These are phyloP conservation scores for Drosophila demipolita DNA, from an alignment of 2,888 invertebrate species.

Conservation along the genomic window DNA sequence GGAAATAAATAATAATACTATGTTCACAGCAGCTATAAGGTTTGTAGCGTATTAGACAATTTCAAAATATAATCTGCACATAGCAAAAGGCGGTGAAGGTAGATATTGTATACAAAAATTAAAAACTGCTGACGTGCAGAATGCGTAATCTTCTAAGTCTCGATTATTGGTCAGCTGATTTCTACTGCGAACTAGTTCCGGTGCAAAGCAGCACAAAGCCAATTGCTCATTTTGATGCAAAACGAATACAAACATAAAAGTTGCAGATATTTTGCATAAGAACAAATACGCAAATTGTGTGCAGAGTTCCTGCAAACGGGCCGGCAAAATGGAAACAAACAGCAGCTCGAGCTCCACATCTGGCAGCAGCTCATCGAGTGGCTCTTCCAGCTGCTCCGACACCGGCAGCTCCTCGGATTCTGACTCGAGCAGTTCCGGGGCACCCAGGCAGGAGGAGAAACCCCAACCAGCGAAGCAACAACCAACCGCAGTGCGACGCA, in stretches of 20 bases:
- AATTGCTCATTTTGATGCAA: slow-evolving; percentile 46
- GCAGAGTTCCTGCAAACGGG: not conserved
- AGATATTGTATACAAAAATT: no score
- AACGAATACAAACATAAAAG: slow-evolving; percentile 42
- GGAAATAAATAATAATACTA: not conserved
- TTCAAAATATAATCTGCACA: no score
- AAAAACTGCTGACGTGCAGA: no score
- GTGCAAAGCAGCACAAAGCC: slow-evolving; percentile 13
- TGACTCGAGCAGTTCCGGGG: slow-evolving; percentile 87
- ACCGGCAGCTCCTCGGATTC: slow-evolving; percentile 87
- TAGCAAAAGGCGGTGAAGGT: not conserved
- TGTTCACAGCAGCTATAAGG: not conserved
- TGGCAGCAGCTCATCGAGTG: slow-evolving; percentile 89
- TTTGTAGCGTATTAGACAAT: not conserved
- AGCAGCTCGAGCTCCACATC: slow-evolving; percentile 88
- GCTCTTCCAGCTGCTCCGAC: slow-evolving; percentile 89
- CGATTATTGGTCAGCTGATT: slow-evolving; percentile 32
- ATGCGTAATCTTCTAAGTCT: slow-evolving; percentile 12
- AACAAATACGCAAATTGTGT: not conserved
- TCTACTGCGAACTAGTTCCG: slow-evolving; percentile 31
- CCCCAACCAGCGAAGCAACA: slow-evolving; percentile 70
- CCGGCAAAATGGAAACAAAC: slow-evolving; percentile 39
- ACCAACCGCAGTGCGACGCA: slow-evolving; percentile 50
- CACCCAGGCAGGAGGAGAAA: slow-evolving; percentile 79
- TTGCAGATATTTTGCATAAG: slow-evolving; percentile 9